Evolutionary conservation across 2,113 vertebrate species (phyloP).

Genomic region (Eubucco bourcierii): DNA sequence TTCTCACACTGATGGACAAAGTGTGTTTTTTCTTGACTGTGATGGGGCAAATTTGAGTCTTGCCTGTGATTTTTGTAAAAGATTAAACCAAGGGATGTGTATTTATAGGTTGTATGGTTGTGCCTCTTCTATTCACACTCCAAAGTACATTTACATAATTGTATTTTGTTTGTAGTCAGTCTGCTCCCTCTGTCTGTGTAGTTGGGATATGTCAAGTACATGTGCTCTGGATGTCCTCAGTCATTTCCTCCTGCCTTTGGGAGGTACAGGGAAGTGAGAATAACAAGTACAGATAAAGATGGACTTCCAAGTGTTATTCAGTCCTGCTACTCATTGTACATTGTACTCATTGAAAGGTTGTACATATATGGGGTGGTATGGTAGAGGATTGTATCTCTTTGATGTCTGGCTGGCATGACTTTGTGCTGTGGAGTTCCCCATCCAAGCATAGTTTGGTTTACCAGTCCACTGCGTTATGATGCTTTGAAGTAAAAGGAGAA

Average conservation of each 20-base stretch:
- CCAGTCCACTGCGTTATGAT: not conserved
- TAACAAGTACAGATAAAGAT: not conserved
- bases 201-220: not conserved
- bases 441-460: not conserved
- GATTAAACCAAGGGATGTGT: not conserved
- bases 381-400: not conserved
- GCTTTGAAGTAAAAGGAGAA: not conserved
- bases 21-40: not conserved
- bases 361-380: not conserved
- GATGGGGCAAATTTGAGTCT: not conserved
- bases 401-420: not conserved
- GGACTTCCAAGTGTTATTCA: not conserved
- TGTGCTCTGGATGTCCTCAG: not conserved
- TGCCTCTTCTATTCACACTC: not conserved
- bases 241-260: not conserved
- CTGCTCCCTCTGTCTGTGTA: not conserved
- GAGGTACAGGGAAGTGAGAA: not conserved
- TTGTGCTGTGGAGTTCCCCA: not conserved
- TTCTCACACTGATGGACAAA: not conserved
- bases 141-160: not conserved
- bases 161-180: not conserved
- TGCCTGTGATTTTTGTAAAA: not conserved
- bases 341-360: too few species aligned
- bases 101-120: not conserved
- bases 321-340: not conserved